A percentile compares a stretch with the other conserved stretches of the same genome.
These are phyloP conservation scores for Trissolcus brochymenae DNA, from an alignment of 2,888 invertebrate species.

Conservation along the genomic window DNA sequence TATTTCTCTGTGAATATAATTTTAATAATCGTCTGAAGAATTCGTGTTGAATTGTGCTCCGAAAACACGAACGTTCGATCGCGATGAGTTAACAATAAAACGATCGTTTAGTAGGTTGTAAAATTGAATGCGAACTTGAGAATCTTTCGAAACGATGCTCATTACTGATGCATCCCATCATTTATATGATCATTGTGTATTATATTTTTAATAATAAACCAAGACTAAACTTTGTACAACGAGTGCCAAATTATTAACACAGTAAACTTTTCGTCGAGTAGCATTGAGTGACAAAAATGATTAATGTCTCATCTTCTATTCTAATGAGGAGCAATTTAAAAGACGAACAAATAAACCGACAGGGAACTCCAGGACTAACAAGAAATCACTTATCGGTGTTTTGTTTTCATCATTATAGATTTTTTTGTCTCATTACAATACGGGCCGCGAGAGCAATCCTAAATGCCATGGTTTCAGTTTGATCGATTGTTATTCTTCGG, in stretches of 20 bases:
- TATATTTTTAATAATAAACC: constrained; percentile 37
- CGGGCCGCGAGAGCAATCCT: too few relatives aligned
- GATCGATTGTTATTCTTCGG: neutral
- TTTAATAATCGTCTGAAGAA: too few relatives aligned
- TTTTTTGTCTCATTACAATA: neutral
- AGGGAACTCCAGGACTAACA: neutral
- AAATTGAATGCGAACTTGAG: too few relatives aligned
- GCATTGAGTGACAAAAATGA: constrained; percentile 29
- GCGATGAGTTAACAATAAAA: too few relatives aligned
- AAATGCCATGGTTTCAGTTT: neutral
- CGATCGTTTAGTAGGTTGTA: too few relatives aligned
- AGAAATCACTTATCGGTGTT: neutral
- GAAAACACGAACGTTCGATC: too few relatives aligned
- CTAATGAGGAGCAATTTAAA: constrained; percentile 22
- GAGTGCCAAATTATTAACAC: constrained; percentile 41
- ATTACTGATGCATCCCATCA: constrained; percentile 8
- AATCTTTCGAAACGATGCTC: neutral
- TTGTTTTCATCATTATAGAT: constrained; percentile 3
- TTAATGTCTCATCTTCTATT: constrained; percentile 33
- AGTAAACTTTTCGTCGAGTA: constrained; percentile 25
- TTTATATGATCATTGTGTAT: constrained; percentile 13
- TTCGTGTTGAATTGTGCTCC: too few relatives aligned
- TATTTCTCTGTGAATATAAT: too few relatives aligned
- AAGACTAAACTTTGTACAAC: constrained; percentile 18
- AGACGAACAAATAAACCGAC: neutral